Percentiles rank a stretch among this genome's conserved stretches.
These are phyloP conservation scores for Habrosyne pyritoides DNA, from an alignment of 2,888 invertebrate species.

Conservation along the genomic window DNA sequence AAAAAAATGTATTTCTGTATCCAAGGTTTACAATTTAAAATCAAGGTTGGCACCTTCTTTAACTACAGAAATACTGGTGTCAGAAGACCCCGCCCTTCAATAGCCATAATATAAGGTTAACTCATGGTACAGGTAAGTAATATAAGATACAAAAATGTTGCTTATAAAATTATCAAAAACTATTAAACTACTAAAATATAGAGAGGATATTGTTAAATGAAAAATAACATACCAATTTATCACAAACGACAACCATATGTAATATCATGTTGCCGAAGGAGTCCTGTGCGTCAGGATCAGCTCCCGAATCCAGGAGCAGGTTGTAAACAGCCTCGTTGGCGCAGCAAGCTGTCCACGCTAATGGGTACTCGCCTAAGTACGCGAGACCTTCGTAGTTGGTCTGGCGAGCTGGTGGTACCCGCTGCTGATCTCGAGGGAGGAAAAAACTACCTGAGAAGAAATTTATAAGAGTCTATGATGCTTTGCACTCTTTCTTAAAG, in stretches of 20 bases:
- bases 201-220: too few relatives aligned
- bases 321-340: slow-evolving; percentile 99
- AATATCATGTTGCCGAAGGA: slow-evolving; percentile 98
- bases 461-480: background rate
- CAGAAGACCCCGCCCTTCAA: too few relatives aligned
- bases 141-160: too few relatives aligned
- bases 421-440: slow-evolving; percentile 96
- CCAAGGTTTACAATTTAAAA: too few relatives aligned
- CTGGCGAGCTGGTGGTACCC: slow-evolving; percentile 88
- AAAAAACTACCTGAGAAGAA: slow-evolving; percentile 90
- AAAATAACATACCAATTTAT: slow-evolving; percentile 90
- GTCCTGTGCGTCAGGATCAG: slow-evolving; percentile 98
- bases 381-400: slow-evolving; percentile 98
- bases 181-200: too few relatives aligned
- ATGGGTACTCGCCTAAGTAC: slow-evolving; percentile 98
- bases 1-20: too few relatives aligned
- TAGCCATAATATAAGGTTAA: too few relatives aligned
- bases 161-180: too few relatives aligned
- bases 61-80: too few relatives aligned
- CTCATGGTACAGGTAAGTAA: background rate
- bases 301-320: slow-evolving; percentile 94
- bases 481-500: background rate
- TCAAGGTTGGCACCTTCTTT: too few relatives aligned
- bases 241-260: slow-evolving; percentile 99
- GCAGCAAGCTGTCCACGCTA: slow-evolving; percentile 99